A percentile compares a stretch with the other conserved stretches of the same genome.
phyloP scores from a whole-genome alignment of 1,140 invertebrate genomes.

The Drosophila ercepeae region DNA sequence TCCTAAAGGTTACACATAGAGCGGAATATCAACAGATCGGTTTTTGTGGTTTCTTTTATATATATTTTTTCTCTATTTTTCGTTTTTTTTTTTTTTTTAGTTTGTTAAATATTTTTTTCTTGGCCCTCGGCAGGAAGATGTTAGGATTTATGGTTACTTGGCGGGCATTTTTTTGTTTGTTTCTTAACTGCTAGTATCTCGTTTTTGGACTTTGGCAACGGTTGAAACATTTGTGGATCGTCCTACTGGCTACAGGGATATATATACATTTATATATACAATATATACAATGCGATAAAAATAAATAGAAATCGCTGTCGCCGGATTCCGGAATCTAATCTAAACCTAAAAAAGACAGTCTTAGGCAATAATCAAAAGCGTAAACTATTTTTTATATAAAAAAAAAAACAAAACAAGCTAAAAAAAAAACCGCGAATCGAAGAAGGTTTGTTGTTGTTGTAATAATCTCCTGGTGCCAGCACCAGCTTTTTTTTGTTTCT shows the following conservation, averaged over 20 bases:
- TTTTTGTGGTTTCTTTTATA: not conserved
- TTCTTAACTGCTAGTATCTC: slow-evolving; percentile 33
- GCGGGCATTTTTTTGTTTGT: slow-evolving; percentile 2
- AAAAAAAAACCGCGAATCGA: not conserved
- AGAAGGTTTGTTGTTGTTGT: not conserved
- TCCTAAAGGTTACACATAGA: not conserved
- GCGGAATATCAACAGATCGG: slow-evolving; percentile 53
- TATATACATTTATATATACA: slow-evolving; percentile 25
- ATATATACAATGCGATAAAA: slow-evolving; percentile 44
- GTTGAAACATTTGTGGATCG: slow-evolving; percentile 57
- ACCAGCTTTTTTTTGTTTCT: slow-evolving; percentile 6
- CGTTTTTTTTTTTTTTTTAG: not conserved
- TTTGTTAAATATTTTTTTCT: not conserved
- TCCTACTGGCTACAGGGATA: slow-evolving; percentile 15
- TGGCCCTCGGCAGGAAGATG: slow-evolving; percentile 14
- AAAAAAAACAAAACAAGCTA: slow-evolving; percentile 8
- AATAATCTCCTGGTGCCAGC: slow-evolving; percentile 32
- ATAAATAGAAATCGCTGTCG: slow-evolving; percentile 27
- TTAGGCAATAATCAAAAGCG: slow-evolving; percentile 42
- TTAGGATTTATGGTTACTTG: slow-evolving; percentile 23
- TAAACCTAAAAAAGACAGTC: slow-evolving; percentile 62
- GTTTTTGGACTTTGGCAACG: slow-evolving; percentile 67
- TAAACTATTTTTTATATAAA: not conserved
- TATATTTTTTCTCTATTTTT: not conserved
- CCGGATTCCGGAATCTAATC: slow-evolving; percentile 3